Percentiles rank a stretch among this genome's conserved stretches.
phyloP scores from a whole-genome alignment of 2,888 invertebrate species.

The Campaea margaritaria region DNA sequence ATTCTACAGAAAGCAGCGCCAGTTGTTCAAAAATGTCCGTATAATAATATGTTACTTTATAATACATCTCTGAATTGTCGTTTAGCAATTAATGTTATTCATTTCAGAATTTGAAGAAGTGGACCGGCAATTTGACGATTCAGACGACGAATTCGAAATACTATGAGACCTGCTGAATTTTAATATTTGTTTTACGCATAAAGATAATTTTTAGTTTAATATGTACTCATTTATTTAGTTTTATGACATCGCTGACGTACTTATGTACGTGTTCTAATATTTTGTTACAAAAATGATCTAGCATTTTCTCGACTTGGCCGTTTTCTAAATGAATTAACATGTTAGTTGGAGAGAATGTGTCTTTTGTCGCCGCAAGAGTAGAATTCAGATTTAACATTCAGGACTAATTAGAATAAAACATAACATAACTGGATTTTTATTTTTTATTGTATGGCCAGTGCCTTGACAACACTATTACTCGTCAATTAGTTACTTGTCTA shows the following conservation, averaged over 20 bases:
- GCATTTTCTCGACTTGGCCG: not conserved
- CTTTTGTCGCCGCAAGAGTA: too few relatives aligned
- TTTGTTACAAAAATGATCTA: conserved; percentile 10
- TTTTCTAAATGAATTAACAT: not conserved
- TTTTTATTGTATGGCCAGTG: too few relatives aligned
- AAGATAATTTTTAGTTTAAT: conserved; percentile 5
- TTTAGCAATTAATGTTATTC: not conserved
- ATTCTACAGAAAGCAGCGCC: too few relatives aligned
- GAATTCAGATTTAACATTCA: too few relatives aligned
- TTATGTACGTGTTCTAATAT: conserved; percentile 40
- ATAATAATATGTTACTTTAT: too few relatives aligned
- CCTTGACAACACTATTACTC: too few relatives aligned
- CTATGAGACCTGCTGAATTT: conserved; percentile 79
- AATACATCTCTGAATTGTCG: too few relatives aligned
- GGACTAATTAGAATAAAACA: too few relatives aligned
- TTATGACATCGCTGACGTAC: conserved; percentile 33
- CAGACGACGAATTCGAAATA: conserved; percentile 94
- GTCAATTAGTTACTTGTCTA: too few relatives aligned
- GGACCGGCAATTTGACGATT: conserved; percentile 88
- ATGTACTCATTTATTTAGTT: conserved; percentile 24
- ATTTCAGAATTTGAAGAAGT: conserved; percentile 85
- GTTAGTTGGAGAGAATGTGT: too few relatives aligned
- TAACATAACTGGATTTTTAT: too few relatives aligned
- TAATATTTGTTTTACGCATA: conserved; percentile 4
- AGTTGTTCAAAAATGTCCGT: too few relatives aligned